Conservation (phyloP, 2,888 invertebrate genomes). For the Gymnocheta viridis region DNA sequence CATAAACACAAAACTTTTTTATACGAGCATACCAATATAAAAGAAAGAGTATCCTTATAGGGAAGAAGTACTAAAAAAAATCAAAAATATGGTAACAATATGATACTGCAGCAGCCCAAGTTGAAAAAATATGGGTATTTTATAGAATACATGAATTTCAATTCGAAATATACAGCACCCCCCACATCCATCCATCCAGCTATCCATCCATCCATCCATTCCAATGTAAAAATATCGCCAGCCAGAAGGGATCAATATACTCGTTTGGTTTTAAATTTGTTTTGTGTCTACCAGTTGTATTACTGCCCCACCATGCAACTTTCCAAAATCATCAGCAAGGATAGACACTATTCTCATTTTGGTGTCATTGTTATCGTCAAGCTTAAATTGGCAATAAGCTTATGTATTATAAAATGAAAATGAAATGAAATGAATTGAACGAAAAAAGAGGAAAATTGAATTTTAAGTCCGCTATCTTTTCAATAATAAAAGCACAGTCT, state of each 20-base stretch:
- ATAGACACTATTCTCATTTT: slow-evolving; percentile 52
- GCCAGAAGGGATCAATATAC: slow-evolving; percentile 54
- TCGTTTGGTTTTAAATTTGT: slow-evolving; percentile 51
- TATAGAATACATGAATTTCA: slow-evolving; percentile 65
- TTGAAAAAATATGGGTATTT: slow-evolving; percentile 46
- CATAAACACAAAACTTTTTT: background rate
- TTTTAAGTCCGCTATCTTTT: slow-evolving; percentile 69
- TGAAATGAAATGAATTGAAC: slow-evolving; percentile 54
- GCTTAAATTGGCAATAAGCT: slow-evolving; percentile 67
- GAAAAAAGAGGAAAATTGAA: slow-evolving; percentile 59
- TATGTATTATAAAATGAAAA: slow-evolving; percentile 63
- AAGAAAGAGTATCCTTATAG: slow-evolving; percentile 17
- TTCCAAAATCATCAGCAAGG: slow-evolving; percentile 33
- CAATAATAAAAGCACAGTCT: slow-evolving; percentile 54
- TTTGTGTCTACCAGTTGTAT: slow-evolving; percentile 48
- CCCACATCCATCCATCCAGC: background rate
- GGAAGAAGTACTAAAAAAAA: slow-evolving; percentile 20
- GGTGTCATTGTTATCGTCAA: slow-evolving; percentile 62
- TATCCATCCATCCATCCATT: background rate
- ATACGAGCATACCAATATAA: background rate
- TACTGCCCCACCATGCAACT: slow-evolving; percentile 38
- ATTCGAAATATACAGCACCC: slow-evolving; percentile 26
- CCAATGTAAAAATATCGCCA: slow-evolving; percentile 18
- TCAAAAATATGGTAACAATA: slow-evolving; percentile 64
- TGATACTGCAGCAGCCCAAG: slow-evolving; percentile 46